phyloP scores from a whole-genome alignment of 2,888 invertebrate species.

The Therioaphis trifolii region DNA sequence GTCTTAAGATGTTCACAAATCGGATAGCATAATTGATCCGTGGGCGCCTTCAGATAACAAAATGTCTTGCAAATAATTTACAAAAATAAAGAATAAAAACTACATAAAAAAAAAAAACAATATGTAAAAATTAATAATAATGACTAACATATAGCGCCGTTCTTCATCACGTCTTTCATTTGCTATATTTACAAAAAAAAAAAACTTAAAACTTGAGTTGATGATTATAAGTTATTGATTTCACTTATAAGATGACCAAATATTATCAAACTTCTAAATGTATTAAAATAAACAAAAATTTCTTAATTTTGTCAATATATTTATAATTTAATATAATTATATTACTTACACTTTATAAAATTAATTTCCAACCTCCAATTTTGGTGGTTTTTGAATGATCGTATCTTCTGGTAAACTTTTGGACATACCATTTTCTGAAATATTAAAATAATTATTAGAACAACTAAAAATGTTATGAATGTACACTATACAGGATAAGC shows the following conservation, averaged over 20 bases:
- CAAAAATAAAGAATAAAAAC: conserved; percentile 60
- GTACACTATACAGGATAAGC: too few species aligned
- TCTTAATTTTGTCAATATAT: too few species aligned
- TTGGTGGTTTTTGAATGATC: conserved; percentile 40
- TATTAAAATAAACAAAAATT: background rate
- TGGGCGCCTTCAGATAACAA: conserved; percentile 60
- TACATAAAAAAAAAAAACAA: conserved; percentile 60
- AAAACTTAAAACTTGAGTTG: conserved; percentile 24
- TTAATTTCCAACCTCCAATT: conserved; percentile 51
- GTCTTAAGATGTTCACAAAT: conserved; percentile 61
- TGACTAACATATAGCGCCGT: conserved; percentile 50
- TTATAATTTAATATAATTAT: background rate
- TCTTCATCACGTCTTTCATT: conserved; percentile 33
- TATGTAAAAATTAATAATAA: conserved; percentile 58
- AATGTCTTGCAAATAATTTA: conserved; percentile 49
- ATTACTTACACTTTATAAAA: conserved; percentile 36
- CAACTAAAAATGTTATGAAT: background rate
- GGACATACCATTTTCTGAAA: conserved; percentile 38
- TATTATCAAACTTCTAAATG: conserved; percentile 18
- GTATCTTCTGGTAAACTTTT: conserved; percentile 12
- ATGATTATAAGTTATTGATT: conserved; percentile 18
- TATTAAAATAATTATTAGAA: background rate
- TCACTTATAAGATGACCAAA: conserved; percentile 10
- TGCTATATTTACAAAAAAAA: conserved; percentile 34
- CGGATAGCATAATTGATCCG: conserved; percentile 54